Conservation (phyloP, 2,113 vertebrate genomes). For the Poeciliopsis prolifica region DNA sequence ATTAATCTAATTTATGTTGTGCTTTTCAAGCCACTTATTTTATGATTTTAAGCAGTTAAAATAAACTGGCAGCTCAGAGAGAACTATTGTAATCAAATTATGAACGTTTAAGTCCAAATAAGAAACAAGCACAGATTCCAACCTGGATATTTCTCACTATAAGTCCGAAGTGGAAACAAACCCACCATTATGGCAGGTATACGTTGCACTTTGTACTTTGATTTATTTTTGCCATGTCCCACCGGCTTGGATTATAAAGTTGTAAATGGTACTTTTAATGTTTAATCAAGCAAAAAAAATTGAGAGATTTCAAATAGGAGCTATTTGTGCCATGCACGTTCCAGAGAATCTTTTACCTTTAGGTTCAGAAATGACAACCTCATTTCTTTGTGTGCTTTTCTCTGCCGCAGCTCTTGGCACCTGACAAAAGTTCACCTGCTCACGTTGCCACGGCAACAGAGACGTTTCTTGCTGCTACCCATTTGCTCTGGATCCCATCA, state of each 20-base stretch:
- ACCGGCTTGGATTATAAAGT: not conserved
- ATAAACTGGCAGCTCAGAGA: too few relatives aligned
- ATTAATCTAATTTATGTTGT: too few relatives aligned
- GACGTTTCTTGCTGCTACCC: conserved; percentile 58
- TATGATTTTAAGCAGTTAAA: not conserved
- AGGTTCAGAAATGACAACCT: not conserved
- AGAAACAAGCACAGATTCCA: not conserved
- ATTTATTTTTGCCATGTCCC: not conserved
- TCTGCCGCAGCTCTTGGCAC: conserved; percentile 66
- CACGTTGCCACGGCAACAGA: conserved; percentile 70
- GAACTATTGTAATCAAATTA: not conserved
- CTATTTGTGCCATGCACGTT: conserved; percentile 8
- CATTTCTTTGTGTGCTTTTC: conserved; percentile 8
- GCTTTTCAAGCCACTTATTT: not conserved
- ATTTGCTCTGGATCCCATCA: conserved; percentile 37
- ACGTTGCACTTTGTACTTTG: not conserved
- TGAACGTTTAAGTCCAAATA: not conserved
- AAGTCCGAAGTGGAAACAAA: not conserved
- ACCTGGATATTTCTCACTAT: not conserved
- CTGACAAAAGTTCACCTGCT: conserved; percentile 71
- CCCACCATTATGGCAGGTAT: not conserved
- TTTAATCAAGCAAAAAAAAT: not conserved
- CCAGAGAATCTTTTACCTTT: not conserved
- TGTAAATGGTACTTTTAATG: not conserved
- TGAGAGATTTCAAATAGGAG: not conserved